Conservation (phyloP, 2,888 invertebrate species). For the Melinaea marsaeus region DNA sequence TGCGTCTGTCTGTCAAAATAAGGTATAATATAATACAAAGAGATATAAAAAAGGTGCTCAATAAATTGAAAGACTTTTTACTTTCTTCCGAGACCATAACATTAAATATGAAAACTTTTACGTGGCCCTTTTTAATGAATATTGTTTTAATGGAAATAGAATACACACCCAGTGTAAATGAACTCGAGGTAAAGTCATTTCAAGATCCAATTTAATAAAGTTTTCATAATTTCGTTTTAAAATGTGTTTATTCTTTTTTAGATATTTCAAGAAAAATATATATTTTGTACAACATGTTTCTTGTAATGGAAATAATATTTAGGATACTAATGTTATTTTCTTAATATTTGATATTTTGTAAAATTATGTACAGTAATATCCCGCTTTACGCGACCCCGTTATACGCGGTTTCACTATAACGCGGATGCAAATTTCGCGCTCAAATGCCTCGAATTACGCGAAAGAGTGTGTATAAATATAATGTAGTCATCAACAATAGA, state of each 20-base stretch:
- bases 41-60: constrained; percentile 16
- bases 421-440: no score
- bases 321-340: no score
- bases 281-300: neutral
- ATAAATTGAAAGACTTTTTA: constrained; percentile 27
- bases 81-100: constrained; percentile 32
- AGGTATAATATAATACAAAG: no score
- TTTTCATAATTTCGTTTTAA: constrained; percentile 24
- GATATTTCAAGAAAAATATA: constrained; percentile 8
- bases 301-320: no score
- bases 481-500: no score
- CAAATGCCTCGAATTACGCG: no score
- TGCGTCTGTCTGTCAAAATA: no score
- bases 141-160: constrained; percentile 36
- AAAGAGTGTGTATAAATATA: no score
- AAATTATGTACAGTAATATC: no score
- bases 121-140: constrained; percentile 34
- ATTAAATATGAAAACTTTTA: constrained; percentile 32
- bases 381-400: no score
- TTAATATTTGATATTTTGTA: no score
- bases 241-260: constrained; percentile 22
- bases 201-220: constrained; percentile 30
- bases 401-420: no score
- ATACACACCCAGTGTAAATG: constrained; percentile 27
- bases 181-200: constrained; percentile 29